Percentiles rank a stretch among this genome's conserved stretches.
phyloP scores from a whole-genome alignment of 53 echinoderm and acorn worm genomes.

The Echinometra lucunter region DNA sequence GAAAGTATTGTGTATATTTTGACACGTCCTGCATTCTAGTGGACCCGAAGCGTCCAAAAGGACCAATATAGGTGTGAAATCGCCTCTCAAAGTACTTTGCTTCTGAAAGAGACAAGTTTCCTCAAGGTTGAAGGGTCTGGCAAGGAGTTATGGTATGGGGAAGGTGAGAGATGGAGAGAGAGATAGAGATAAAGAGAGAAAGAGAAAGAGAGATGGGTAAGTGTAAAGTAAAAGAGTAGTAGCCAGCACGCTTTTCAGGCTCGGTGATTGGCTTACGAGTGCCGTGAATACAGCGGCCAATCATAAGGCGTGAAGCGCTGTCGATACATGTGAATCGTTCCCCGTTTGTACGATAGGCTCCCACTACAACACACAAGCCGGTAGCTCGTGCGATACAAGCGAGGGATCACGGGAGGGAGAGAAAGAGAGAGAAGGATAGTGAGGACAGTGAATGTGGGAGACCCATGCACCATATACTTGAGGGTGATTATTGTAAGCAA shows the following conservation, averaged over 20 bases:
- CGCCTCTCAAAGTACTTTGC: conserved; percentile 27
- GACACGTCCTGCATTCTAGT: neutral
- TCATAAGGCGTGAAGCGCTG: conserved; percentile 45
- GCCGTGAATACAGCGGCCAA: conserved; percentile 33
- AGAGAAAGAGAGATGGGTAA: neutral
- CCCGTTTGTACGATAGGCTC: conserved; percentile 24
- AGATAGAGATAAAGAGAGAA: neutral
- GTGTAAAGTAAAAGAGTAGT: conserved; percentile 53
- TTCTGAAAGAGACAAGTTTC: neutral
- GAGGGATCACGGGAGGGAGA: conserved; percentile 20
- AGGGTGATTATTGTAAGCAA: conserved; percentile 71
- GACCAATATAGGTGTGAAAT: conserved; percentile 14
- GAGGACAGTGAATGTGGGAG: conserved; percentile 6
- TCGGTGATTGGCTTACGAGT: conserved; percentile 66
- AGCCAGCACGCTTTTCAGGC: neutral
- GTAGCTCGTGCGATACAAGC: conserved; percentile 50
- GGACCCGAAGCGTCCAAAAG: conserved; percentile 29
- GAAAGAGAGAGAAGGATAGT: conserved; percentile 52
- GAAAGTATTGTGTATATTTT: conserved; percentile 19
- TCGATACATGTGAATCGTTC: conserved; percentile 54
- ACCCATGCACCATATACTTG: neutral
- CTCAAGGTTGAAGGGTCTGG: conserved; percentile 13
- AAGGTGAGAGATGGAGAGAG: conserved; percentile 33
- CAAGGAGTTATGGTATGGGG: neutral
- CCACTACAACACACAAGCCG: conserved; percentile 57